Evolutionary conservation across 1,140 invertebrate species (phyloP), one percentile per base, ranked within the genome.

Genomic region (Drusus annulatus): DNA sequence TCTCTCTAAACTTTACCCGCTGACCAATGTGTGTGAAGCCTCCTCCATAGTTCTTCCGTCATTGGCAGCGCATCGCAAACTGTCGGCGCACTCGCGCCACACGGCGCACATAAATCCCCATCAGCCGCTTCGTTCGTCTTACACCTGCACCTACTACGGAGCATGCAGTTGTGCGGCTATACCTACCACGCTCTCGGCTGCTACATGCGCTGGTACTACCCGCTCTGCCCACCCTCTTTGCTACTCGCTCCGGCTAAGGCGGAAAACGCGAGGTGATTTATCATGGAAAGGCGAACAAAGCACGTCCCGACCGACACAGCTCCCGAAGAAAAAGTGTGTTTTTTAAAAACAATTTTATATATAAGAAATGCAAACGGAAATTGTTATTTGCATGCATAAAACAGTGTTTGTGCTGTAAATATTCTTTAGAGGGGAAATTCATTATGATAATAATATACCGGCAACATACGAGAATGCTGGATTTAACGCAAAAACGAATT

Each of bases 41-140:
- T 45, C 36, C 36, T 45, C 36, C 13, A 45, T 45, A 45, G 36
- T 13, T 45, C 10, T 1, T 13, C 5, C 8, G 13, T 45, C 36
- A 45, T 45, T 45, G 36, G 36, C 36, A 45, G 74, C 31, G 78
- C 68, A 62, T 56, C 36, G 77, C 45, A 25, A 60, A 62, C 74
- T 62, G 74, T 45, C 21, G 65, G 36, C 51, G 36, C 36, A 25
- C 63, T 23, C 17, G 63, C 45, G 68, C 80, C 76, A 62, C 80
- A 73, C 77, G 76, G 62, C 76, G 78, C 36, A 62, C 81, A 82
- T 82, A 82, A 82, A 82, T 82, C 78, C 81, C 81, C 78, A 82
- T 82, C 81, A 82, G 79, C 78, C 74, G 60, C 73, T 54, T 62
- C 78, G 78, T 77, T 80, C 81, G 73, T 79, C 81, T 74, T 62